These are phyloP conservation scores for Ciconia boyciana DNA, from an alignment of 2,113 vertebrate species.

Conservation along the genomic window DNA sequence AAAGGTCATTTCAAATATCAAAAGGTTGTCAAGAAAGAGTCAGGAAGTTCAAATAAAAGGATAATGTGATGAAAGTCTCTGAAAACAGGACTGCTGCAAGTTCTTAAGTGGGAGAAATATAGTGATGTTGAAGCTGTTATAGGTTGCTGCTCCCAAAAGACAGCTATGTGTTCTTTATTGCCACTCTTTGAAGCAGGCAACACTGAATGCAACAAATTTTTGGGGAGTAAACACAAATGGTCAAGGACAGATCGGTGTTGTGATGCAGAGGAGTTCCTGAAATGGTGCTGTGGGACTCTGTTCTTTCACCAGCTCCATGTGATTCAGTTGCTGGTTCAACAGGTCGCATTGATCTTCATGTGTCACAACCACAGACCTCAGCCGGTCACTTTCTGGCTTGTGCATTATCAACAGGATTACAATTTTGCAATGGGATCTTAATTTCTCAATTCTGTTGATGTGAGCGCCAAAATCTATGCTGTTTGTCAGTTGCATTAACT, in stretches of 20 bases:
- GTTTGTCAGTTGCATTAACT: neutral
- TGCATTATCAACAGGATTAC: neutral
- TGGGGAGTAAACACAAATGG: neutral
- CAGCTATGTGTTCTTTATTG: neutral
- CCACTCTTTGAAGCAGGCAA: neutral
- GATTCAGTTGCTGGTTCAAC: neutral
- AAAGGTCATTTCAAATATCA: neutral
- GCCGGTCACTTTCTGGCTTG: neutral
- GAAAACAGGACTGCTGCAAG: neutral
- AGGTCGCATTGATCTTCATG: neutral
- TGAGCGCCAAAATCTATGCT: neutral
- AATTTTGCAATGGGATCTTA: slow-evolving; percentile 25
- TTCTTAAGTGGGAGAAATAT: neutral
- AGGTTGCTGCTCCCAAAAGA: neutral
- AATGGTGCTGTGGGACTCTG: neutral
- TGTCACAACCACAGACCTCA: slow-evolving; percentile 21
- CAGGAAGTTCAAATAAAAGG: neutral
- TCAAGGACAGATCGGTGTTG: neutral
- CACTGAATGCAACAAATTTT: neutral
- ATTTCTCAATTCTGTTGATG: slow-evolving; percentile 25
- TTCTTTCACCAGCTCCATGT: neutral
- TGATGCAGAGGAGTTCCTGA: neutral
- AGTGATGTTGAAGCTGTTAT: neutral
- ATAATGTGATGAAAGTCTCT: neutral
- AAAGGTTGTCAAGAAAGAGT: neutral